phyloP scores from a whole-genome alignment of 2,888 invertebrate species.

The Eristalis intricaria region DNA sequence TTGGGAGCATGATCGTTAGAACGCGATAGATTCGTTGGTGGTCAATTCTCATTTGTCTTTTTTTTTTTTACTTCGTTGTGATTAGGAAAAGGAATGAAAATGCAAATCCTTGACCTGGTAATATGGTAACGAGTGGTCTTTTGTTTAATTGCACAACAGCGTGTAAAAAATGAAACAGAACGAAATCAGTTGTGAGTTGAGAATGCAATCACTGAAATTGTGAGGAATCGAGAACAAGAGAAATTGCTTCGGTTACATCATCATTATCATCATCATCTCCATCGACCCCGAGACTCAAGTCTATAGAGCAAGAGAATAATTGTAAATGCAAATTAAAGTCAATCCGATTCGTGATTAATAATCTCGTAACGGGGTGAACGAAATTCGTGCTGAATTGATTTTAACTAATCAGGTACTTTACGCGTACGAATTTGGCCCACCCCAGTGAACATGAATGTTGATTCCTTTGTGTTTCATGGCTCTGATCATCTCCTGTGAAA shows the following conservation, averaged over 20 bases:
- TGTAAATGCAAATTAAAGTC: neutral
- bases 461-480: too few relatives aligned
- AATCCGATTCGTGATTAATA: neutral
- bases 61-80: neutral
- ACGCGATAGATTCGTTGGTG: conserved; percentile 17
- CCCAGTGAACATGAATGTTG: neutral
- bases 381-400: neutral
- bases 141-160: conserved; percentile 16
- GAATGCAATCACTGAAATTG: neutral
- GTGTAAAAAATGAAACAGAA: neutral
- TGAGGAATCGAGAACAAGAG: conserved; percentile 7
- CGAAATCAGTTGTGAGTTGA: conserved; percentile 9
- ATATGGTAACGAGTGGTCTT: neutral
- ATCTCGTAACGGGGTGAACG: neutral
- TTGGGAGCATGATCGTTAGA: conserved; percentile 46
- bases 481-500: too few relatives aligned
- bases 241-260: conserved; percentile 2
- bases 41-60: neutral
- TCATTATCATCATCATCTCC: neutral
- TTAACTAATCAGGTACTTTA: neutral
- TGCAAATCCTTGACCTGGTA: conserved; percentile 43
- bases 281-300: neutral
- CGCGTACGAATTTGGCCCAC: neutral
- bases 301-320: neutral
- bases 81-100: conserved; percentile 6